Evolutionary conservation across 2,113 vertebrate species (phyloP).

Genomic region (Nibea albiflora): DNA sequence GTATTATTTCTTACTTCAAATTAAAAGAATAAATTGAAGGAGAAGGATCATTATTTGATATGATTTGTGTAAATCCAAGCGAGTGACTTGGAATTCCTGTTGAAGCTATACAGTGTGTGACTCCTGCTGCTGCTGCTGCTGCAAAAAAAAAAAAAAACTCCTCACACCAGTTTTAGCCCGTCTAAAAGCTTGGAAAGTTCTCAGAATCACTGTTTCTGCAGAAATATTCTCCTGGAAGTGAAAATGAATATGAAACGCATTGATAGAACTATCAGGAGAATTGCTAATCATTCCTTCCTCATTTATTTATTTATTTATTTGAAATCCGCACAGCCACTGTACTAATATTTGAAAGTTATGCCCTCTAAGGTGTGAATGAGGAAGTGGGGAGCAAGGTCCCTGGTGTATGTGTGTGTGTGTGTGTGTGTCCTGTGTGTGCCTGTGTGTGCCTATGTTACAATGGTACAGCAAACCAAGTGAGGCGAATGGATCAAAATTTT

Average conservation of each 20-base stretch:
- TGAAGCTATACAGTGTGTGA: neutral
- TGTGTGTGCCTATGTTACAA: constrained; percentile 51
- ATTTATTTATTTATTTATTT: constrained; percentile 83
- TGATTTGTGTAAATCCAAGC: constrained; percentile 12
- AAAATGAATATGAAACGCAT: constrained; percentile 77
- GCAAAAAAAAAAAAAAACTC: constrained; percentile 14
- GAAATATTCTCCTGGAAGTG: constrained; percentile 77
- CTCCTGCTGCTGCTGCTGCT: neutral
- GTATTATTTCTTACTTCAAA: constrained; percentile 2
- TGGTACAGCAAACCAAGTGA: constrained; percentile 69
- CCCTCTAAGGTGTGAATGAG: constrained; percentile 72
- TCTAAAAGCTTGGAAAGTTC: constrained; percentile 67
- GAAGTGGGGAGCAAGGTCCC: constrained; percentile 44
- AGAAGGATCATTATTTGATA: constrained; percentile 1
- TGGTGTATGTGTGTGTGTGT: constrained; percentile 34
- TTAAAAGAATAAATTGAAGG: neutral
- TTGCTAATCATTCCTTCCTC: constrained; percentile 74
- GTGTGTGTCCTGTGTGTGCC: constrained; percentile 28
- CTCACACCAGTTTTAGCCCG: constrained; percentile 12
- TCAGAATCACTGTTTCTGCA: constrained; percentile 71
- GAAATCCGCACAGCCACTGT: constrained; percentile 73
- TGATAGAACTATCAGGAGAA: constrained; percentile 64
- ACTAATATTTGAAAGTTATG: constrained; percentile 85
- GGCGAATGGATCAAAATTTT: constrained; percentile 64
- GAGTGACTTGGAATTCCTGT: neutral